Evolutionary conservation across 2,113 vertebrate species (phyloP).

Genomic region (Taurulus bubalis): DNA sequence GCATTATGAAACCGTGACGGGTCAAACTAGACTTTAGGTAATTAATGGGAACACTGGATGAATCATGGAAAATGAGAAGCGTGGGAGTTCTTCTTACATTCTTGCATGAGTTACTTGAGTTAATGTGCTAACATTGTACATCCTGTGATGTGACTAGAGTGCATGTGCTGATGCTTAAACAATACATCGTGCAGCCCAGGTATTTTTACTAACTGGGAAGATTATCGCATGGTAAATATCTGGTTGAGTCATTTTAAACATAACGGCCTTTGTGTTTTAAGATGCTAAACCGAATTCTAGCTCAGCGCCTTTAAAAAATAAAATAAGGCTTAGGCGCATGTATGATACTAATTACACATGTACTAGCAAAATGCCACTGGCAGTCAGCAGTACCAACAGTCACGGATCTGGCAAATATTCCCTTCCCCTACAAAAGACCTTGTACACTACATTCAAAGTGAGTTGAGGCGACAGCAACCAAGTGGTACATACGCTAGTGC

Average conservation of each 20-base stretch:
- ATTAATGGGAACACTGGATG: no score
- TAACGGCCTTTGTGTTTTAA: neutral
- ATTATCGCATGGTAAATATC: neutral
- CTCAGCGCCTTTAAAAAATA: neutral
- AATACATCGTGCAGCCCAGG: neutral
- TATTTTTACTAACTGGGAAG: neutral
- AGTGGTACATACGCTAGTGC: slow-evolving; percentile 27
- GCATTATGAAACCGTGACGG: neutral
- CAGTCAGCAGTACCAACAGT: neutral
- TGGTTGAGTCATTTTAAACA: neutral
- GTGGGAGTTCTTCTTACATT: no score
- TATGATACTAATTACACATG: neutral
- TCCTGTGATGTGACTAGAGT: no score
- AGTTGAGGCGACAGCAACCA: slow-evolving; percentile 19
- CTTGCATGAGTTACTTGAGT: no score
- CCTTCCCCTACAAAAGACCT: neutral
- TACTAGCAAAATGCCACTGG: neutral
- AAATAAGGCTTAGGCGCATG: neutral
- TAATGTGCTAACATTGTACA: no score
- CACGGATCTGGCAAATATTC: slow-evolving; percentile 20
- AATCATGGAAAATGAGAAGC: no score
- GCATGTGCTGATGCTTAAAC: neutral
- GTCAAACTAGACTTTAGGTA: no score
- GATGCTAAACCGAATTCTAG: neutral
- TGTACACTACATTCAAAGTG: slow-evolving; percentile 9